A percentile compares a stretch with the other conserved stretches of the same genome.
Conservation (phyloP, 2,113 vertebrate genomes). For the Cisticola juncidis region DNA sequence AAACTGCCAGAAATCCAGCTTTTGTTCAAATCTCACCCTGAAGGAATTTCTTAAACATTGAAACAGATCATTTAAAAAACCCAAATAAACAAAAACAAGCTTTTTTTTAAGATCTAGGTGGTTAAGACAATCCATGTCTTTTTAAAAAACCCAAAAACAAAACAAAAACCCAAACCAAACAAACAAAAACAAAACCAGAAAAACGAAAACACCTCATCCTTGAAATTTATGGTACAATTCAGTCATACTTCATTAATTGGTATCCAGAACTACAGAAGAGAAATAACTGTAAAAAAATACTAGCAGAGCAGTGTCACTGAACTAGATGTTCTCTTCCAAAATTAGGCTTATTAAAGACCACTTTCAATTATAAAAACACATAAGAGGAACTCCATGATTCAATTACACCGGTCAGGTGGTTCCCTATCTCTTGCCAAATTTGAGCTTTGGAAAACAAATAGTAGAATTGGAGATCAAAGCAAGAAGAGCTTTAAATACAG, state of each 20-base stretch:
- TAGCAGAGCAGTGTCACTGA: not conserved
- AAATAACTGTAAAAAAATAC: not conserved
- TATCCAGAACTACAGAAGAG: not conserved
- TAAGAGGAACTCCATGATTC: not conserved
- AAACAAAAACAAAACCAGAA: not conserved
- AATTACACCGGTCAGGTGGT: not conserved
- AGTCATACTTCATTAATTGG: not conserved
- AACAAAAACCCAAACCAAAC: not conserved
- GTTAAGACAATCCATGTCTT: not conserved
- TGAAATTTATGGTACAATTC: not conserved
- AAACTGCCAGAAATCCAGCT: not conserved
- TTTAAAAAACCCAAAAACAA: not conserved
- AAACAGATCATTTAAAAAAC: rapidly evolving
- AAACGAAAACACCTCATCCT: not conserved
- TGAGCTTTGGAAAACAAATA: not conserved
- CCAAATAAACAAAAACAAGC: not conserved
- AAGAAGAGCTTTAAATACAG: not conserved
- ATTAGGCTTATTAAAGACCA: not conserved
- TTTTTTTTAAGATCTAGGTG: not conserved
- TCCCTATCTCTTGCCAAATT: not conserved
- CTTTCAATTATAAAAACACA: not conserved
- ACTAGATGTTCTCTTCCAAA: not conserved
- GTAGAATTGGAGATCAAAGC: not conserved
- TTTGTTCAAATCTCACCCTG: not conserved
- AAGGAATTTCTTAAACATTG: not conserved